Conservation (phyloP, 2,888 invertebrate genomes). For the Bombylius discolor region DNA sequence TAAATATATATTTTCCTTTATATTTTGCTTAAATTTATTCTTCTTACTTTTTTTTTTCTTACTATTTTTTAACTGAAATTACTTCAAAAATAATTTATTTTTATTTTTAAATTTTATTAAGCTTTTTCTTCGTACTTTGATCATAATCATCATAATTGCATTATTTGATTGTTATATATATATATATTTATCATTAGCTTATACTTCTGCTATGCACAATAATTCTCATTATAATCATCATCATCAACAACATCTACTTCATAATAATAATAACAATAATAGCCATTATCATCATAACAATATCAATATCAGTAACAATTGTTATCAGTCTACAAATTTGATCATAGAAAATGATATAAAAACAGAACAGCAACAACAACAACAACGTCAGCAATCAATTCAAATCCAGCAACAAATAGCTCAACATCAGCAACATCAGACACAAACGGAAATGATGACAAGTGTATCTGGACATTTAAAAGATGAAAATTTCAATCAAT, state of each 20-base stretch:
- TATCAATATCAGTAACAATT: not conserved
- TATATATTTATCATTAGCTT: not conserved
- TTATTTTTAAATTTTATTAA: too few species aligned
- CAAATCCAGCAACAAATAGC: not conserved
- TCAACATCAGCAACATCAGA: not conserved
- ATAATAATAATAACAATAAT: not conserved
- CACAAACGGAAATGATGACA: not conserved
- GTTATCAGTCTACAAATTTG: not conserved
- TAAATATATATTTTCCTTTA: too few species aligned
- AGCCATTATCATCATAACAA: not conserved
- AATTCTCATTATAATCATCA: not conserved
- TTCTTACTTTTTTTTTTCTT: too few species aligned
- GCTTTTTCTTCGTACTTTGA: too few species aligned
- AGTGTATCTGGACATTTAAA: slow-evolving; percentile 1
- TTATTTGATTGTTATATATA: too few species aligned
- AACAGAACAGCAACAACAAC: not conserved
- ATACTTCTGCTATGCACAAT: not conserved
- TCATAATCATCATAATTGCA: too few species aligned
- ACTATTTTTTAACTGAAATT: too few species aligned
- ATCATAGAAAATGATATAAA: not conserved
- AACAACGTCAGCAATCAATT: not conserved
- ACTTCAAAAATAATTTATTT: too few species aligned
- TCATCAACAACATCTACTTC: not conserved
- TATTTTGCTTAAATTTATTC: too few species aligned
- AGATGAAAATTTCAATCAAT: slow-evolving; percentile 10